Percentiles rank a stretch among this genome's conserved stretches.
Conservation (phyloP, 2,797 vertebrate genomes). For the Siniperca obscura region DNA sequence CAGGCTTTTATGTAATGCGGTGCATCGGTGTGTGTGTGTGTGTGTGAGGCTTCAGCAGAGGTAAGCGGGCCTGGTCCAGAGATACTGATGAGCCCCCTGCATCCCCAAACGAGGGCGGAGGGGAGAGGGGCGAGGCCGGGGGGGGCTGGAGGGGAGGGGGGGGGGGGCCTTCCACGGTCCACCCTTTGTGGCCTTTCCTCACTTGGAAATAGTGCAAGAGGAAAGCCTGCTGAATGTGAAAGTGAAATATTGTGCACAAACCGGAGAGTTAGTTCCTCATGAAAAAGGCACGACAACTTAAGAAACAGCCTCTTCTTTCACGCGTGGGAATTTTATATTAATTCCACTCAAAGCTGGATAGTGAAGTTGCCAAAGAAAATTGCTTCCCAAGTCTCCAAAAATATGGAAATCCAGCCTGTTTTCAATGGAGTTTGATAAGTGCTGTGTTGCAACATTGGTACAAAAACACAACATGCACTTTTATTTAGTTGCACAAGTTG, state of each 20-base stretch:
- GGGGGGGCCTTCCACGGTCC: conserved; percentile 35
- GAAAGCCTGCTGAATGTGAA: neutral
- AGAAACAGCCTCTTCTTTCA: neutral
- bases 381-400: neutral
- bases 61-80: conserved; percentile 45
- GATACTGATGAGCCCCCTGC: conserved; percentile 63
- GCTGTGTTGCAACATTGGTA: neutral
- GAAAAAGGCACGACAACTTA: too few relatives aligned
- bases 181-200: conserved; percentile 55
- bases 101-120: conserved; percentile 62
- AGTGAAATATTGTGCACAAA: neutral
- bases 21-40: conserved; percentile 20
- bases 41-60: conserved; percentile 12
- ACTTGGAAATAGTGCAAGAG: conserved; percentile 20
- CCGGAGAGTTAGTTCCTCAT: neutral
- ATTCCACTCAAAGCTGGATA: neutral
- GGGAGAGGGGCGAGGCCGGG: conserved; percentile 72
- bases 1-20: conserved; percentile 39
- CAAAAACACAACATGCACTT: neutral
- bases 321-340: neutral
- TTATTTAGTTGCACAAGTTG: neutral
- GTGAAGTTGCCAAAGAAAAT: neutral
- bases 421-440: neutral
- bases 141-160: conserved; percentile 8
- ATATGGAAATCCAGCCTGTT: neutral